Conservation (phyloP, 2,797 vertebrate species). For the Oryzias sinensis region DNA sequence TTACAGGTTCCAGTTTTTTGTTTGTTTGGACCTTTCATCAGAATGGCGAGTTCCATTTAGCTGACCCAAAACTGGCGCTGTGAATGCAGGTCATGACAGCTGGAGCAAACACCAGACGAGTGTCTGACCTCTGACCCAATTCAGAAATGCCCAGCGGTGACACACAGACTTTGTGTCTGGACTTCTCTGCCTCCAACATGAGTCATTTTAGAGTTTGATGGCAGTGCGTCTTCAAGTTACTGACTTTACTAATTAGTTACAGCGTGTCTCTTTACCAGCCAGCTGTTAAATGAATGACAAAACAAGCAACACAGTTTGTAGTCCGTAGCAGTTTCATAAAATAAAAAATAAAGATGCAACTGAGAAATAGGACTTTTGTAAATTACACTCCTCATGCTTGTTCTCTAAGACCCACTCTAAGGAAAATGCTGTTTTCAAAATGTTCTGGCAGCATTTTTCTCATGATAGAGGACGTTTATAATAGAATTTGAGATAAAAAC, state of each 20-base stretch:
- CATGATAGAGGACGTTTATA: no score
- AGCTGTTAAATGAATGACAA: background rate
- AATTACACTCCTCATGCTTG: no score
- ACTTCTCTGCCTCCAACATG: no score
- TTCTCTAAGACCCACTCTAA: no score
- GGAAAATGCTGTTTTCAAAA: no score
- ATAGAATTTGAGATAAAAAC: no score
- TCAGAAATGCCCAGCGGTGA: background rate
- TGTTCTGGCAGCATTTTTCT: no score
- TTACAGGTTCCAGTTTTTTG: no score
- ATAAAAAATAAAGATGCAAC: no score
- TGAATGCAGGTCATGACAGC: slow-evolving; percentile 22
- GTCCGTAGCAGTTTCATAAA: background rate
- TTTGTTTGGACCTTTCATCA: background rate
- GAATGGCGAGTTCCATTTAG: background rate
- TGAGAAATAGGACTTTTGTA: no score
- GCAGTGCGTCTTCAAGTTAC: no score
- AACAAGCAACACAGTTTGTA: background rate
- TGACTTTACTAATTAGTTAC: background rate
- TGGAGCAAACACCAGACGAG: slow-evolving; percentile 18
- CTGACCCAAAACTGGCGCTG: slow-evolving; percentile 28
- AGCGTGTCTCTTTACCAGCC: background rate
- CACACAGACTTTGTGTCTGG: background rate
- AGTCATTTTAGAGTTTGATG: no score
- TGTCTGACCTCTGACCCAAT: slow-evolving; percentile 33